phyloP scores from a whole-genome alignment of 2,888 invertebrate species.

The Synanthedon myopaeformis region DNA sequence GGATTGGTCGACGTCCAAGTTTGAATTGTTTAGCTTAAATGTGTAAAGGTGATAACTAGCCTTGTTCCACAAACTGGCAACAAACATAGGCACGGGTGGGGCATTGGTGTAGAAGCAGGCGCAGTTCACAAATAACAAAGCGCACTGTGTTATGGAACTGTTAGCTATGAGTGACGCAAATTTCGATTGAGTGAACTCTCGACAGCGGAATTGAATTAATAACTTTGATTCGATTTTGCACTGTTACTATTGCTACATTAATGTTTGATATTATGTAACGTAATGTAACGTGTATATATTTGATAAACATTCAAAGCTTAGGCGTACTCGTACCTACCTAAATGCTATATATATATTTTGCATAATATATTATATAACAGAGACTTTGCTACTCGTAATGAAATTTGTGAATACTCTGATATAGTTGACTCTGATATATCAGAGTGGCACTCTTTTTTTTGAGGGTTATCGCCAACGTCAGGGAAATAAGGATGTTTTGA shows the following conservation, averaged over 20 bases:
- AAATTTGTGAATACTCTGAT: too few relatives aligned
- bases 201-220: constrained; percentile 14
- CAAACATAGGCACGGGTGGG: background rate
- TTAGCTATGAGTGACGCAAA: constrained; percentile 16
- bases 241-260: constrained; percentile 4
- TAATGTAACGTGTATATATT: background rate
- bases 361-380: too few relatives aligned
- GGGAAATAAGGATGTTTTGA: too few relatives aligned
- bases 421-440: too few relatives aligned
- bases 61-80: background rate
- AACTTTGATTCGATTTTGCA: constrained; percentile 14
- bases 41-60: constrained; percentile 1
- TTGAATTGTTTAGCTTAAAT: background rate
- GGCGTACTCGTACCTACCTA: too few relatives aligned
- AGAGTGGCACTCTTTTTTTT: too few relatives aligned
- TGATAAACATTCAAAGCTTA: background rate
- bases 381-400: too few relatives aligned
- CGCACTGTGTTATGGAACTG: constrained; percentile 17
- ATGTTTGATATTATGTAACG: constrained; percentile 2
- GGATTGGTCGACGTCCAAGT: background rate
- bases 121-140: constrained; percentile 25
- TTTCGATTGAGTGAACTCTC: constrained; percentile 19
- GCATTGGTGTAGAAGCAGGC: constrained; percentile 2
- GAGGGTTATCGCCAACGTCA: too few relatives aligned
- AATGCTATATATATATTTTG: too few relatives aligned